phyloP scores from a whole-genome alignment of 2,797 vertebrate genomes.

The Sebastes steindachneri region DNA sequence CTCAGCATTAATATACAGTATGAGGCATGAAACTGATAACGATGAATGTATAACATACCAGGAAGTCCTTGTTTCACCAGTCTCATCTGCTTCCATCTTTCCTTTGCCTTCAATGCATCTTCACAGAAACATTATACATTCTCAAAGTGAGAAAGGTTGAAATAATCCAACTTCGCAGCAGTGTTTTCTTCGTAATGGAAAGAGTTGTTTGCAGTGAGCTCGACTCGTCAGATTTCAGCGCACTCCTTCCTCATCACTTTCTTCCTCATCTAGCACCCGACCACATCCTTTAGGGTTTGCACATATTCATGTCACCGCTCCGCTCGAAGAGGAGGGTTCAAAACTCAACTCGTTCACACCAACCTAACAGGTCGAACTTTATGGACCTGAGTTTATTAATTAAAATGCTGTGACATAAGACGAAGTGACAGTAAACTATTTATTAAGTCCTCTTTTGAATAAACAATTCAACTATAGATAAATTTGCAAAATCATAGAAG shows the following conservation, averaged over 20 bases:
- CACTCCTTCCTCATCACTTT: conserved; percentile 65
- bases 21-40: accelerated
- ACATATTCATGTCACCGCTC: conserved; percentile 59
- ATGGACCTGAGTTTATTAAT: accelerated
- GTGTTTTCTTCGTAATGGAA: background rate
- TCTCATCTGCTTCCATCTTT: conserved; percentile 82
- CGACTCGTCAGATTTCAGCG: conserved; percentile 18
- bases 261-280: conserved; percentile 71
- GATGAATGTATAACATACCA: conserved; percentile 65
- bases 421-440: conserved; percentile 7
- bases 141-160: background rate
- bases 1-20: background rate
- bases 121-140: conserved; percentile 6
- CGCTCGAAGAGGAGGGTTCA: conserved; percentile 36
- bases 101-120: conserved; percentile 71
- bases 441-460: background rate
- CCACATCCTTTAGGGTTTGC: conserved; percentile 80
- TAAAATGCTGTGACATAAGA: background rate
- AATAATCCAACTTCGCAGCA: conserved; percentile 1
- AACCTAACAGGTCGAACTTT: background rate
- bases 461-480: background rate
- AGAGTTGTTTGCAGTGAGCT: conserved; percentile 19
- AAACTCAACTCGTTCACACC: background rate
- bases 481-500: background rate
- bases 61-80: conserved; percentile 74